Evolutionary conservation across 2,113 vertebrate species (phyloP).

Genomic region (Numida meleagris): DNA sequence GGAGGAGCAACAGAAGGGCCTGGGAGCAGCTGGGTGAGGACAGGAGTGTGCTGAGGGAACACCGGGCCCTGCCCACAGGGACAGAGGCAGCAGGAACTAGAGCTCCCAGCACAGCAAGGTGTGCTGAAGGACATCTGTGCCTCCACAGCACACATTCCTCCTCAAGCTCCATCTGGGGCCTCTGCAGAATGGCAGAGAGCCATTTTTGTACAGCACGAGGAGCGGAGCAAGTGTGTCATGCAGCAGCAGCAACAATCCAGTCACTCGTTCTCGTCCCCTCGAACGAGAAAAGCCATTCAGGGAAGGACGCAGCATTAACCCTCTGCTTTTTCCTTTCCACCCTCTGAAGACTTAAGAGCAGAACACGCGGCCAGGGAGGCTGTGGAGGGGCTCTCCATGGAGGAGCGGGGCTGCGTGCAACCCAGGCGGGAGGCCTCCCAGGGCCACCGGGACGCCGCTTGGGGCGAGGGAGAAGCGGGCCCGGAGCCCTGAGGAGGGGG

Average conservation of each 20-base stretch:
- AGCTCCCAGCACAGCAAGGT: neutral
- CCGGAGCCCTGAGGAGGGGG: no score
- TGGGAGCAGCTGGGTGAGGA: neutral
- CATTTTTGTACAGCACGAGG: neutral
- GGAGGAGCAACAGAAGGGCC: neutral
- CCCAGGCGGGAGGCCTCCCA: neutral
- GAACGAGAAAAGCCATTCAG: fast-evolving
- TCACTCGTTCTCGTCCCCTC: fast-evolving
- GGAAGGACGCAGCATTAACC: fast-evolving
- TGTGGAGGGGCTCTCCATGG: neutral
- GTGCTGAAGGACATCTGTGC: neutral
- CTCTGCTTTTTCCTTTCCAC: neutral
- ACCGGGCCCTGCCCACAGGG: neutral
- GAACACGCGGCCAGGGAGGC: neutral
- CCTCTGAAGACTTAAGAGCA: neutral
- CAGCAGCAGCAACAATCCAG: fast-evolving
- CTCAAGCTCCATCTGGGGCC: neutral
- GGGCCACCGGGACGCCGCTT: neutral
- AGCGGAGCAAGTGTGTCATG: fast-evolving
- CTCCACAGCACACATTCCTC: neutral
- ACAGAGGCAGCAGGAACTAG: neutral
- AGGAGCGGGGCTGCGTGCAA: no score
- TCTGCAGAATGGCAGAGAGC: neutral
- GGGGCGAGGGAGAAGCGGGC: neutral
- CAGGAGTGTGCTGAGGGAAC: no score